A percentile compares a stretch with the other conserved stretches of the same genome.
Evolutionary conservation across 2,113 vertebrate species (phyloP).

Genomic region (Megaceryle maxima): DNA sequence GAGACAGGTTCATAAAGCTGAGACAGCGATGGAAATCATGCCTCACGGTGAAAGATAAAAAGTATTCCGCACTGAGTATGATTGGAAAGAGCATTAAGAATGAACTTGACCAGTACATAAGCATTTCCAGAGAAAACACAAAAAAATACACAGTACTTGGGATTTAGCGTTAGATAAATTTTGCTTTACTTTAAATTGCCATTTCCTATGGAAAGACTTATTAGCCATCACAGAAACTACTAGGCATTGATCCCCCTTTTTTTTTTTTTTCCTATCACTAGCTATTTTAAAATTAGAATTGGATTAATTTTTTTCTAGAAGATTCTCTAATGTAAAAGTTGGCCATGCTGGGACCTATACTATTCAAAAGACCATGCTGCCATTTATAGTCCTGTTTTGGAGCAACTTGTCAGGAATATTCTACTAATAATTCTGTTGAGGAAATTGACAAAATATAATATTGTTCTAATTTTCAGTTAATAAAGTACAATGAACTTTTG

Average conservation of each 20-base stretch:
- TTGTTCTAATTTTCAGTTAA: neutral
- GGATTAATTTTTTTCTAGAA: neutral
- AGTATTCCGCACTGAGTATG: neutral
- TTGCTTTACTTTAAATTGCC: neutral
- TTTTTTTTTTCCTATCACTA: neutral
- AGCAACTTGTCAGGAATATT: neutral
- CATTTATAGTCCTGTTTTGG: neutral
- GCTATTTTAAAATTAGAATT: neutral
- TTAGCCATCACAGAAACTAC: neutral
- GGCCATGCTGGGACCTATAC: neutral
- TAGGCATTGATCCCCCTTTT: neutral
- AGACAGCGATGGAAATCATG: neutral
- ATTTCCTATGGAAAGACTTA: neutral
- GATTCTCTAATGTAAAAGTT: neutral
- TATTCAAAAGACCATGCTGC: neutral
- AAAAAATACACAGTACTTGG: neutral
- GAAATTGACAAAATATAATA: neutral
- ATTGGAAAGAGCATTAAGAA: neutral
- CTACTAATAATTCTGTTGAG: neutral
- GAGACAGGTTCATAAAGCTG: neutral
- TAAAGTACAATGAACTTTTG: neutral
- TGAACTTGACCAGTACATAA: neutral
- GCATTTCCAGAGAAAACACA: neutral
- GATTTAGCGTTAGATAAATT: neutral
- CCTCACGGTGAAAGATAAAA: neutral